phyloP scores from a whole-genome alignment of 2,888 invertebrate genomes.

The Thymelicus sylvestris region DNA sequence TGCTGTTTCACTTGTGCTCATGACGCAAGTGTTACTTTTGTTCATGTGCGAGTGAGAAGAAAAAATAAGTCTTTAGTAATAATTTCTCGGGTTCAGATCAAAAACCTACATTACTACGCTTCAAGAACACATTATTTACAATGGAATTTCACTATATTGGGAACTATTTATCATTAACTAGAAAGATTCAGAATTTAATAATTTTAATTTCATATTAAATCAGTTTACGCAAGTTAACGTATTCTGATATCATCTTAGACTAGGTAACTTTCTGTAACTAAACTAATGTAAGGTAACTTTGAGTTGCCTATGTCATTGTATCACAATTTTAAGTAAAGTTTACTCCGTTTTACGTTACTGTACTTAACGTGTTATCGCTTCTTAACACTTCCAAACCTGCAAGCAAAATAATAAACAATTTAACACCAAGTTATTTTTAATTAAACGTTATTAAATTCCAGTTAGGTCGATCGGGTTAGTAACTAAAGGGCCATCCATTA shows the following conservation, averaged over 20 bases:
- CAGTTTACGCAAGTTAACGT: not conserved
- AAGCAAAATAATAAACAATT: conserved; percentile 3
- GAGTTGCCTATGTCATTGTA: conserved; percentile 22
- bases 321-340: conserved; percentile 11
- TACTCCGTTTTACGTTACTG: not conserved
- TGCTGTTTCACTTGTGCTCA: too few relatives aligned
- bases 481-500: too few relatives aligned
- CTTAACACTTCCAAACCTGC: conserved; percentile 21
- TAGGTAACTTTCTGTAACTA: not conserved
- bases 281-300: conserved; percentile 1
- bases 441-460: too few relatives aligned
- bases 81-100: too few relatives aligned
- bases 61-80: too few relatives aligned
- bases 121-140: too few relatives aligned
- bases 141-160: too few relatives aligned
- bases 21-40: too few relatives aligned
- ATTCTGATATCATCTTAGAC: not conserved
- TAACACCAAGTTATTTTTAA: not conserved
- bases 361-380: conserved; percentile 10
- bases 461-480: too few relatives aligned
- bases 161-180: not conserved
- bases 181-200: not conserved
- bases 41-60: too few relatives aligned
- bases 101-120: too few relatives aligned
- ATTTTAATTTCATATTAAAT: not conserved